Base-by-base conservation (phyloP, 2,797 vertebrate species). In the Cottoperca gobio region DNA sequence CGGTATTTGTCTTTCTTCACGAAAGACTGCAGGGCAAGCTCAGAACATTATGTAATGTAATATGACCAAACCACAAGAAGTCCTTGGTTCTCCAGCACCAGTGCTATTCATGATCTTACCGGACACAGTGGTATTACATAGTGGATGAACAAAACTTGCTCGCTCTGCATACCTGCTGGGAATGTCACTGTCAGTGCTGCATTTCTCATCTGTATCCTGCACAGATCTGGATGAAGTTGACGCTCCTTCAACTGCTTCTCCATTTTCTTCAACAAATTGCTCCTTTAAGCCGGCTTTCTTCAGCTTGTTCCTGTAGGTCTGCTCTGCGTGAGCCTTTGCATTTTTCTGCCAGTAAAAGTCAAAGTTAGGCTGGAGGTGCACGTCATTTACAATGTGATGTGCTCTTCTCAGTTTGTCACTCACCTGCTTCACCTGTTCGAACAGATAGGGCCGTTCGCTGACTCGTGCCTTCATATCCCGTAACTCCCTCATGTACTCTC, bases 341-440 rank as follows among this genome's bases (percentile, higher is more conserved):
- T 91, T 92, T 65, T 69, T 94, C 97, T 97, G 71, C 40, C 54
- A 65, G 83, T 35, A 54, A 66, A 31, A 61, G 6, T 8, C 24
- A 65, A 42, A 62, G 46, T 89, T 76, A 82, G 11, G 3, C 24
- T 59, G 52, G 16, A 40, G 8, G 2, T 4, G 4, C 5, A 49
- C n/a, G 26, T 53, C 1, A 37, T 57, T 40, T 31, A 46, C 21
- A 13, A 9, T 11, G 21, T 42, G 31, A 46, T 46, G 31, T 21
- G 50, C 75, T 49, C 24, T 52, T 43, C 17, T 48, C 24, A 52
- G 40, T 5, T 55, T 64, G 8, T 24, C 28, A 13, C 78, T 90
- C 95, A 99, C 97, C 96, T 97, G 97, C 74, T 94, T 95, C 87
- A 98, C 93, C 89, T 96, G 96, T 84, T 99, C 96, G 2, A 99